Conservation (phyloP, 35 echinoderm and acorn worm species). For the Hemicentrotus pulcherrimus region DNA sequence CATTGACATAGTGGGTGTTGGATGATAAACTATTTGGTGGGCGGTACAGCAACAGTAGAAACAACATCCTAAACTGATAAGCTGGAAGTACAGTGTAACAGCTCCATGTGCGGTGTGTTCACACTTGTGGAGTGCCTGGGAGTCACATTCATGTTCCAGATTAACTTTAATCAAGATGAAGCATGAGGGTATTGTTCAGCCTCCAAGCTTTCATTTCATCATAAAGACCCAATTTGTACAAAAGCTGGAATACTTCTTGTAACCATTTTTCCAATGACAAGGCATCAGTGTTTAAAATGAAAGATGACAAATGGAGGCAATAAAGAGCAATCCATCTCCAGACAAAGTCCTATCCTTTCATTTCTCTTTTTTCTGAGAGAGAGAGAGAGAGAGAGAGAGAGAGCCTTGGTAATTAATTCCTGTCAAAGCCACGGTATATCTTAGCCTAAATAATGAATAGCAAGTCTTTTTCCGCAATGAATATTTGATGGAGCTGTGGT, state of each 20-base stretch:
- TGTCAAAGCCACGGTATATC: not conserved
- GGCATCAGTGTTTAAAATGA: not conserved
- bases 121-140: not conserved
- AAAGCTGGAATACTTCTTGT: not conserved
- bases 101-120: not conserved
- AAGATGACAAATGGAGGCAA: not conserved
- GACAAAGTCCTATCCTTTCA: not conserved
- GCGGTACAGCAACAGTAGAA: not conserved
- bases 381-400: too few relatives aligned
- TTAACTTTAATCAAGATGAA: not conserved
- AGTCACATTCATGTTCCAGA: not conserved
- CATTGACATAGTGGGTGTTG: not conserved
- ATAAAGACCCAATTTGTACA: not conserved
- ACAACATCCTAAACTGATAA: not conserved
- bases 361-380: not conserved
- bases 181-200: not conserved
- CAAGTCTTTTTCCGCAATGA: constrained; percentile 4
- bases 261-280: not conserved
- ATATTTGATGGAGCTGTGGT: not conserved
- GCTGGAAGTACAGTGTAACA: not conserved
- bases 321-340: not conserved
- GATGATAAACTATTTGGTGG: not conserved
- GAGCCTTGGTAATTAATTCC: not conserved
- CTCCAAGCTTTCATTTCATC: not conserved
- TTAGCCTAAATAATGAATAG: not conserved